Conservation (phyloP, 2,113 vertebrate species). For the Montifringilla adamsi region DNA sequence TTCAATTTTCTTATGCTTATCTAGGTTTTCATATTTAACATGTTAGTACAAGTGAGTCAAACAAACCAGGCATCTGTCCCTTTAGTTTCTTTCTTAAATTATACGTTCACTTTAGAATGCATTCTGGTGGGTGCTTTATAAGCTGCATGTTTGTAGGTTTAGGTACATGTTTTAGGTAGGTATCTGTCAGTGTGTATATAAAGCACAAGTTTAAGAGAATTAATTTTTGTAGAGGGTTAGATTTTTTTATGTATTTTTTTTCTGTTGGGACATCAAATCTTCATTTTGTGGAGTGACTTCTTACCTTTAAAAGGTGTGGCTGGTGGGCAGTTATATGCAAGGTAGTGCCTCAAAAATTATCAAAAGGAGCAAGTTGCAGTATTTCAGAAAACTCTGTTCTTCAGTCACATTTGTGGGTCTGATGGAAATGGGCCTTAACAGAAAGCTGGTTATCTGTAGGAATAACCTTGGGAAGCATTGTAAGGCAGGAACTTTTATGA, state of each 20-base stretch:
- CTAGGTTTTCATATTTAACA: neutral
- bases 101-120: neutral
- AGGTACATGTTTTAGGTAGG: neutral
- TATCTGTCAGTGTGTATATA: neutral
- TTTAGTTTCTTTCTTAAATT: neutral
- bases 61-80: neutral
- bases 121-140: neutral
- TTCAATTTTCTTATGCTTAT: neutral
- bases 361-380: neutral
- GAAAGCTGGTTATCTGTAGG: neutral
- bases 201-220: neutral
- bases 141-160: neutral
- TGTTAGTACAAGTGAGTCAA: neutral
- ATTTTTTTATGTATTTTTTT: neutral
- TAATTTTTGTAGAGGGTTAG: neutral
- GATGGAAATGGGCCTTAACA: neutral
- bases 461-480: neutral
- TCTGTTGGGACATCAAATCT: neutral
- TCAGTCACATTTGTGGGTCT: neutral
- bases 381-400: neutral
- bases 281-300: neutral
- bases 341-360: neutral
- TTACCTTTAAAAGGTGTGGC: neutral
- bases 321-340: neutral
- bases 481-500: neutral